Base-by-base conservation (phyloP, 2,888 invertebrate species). In the Tinea trinotella region DNA sequence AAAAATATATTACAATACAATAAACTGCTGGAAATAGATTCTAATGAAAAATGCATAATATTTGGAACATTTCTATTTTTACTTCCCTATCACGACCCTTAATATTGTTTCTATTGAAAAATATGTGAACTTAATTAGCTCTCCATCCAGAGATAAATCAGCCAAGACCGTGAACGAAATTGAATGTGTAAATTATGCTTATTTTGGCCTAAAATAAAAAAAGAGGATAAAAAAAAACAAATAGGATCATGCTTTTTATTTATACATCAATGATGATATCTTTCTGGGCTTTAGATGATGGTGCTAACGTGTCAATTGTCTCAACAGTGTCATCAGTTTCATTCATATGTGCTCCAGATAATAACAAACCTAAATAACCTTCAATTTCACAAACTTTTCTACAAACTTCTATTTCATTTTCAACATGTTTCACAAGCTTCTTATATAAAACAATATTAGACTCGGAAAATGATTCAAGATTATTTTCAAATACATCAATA, bases 401-500 rank as follows among this genome's bases (percentile, higher is more conserved):
- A 55, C 90, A 90, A n/a, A 93, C 76, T 34, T 89, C 79, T 56
- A 90, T 88, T 79, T 96, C 96, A 57, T 88, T 87, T 59, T 88
- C 80, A 17, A 96, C 75, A 57, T 89, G 82, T 50, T 88, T 76
- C 34, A 87, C 79, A 2, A 97, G 79, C 7, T 87, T 74, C 54
- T 85, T 80, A 61, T 95, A 89, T 57, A 90, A 74, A 58, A 87
- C 80, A 46, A 90, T 84, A 36, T 92, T 82, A 56, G 89, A 84
- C 13, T 90, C 88, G 18, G 90, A 89, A 62, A 91, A 87, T 59
- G 87, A 74, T 59, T 89, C 86, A n/a, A 92, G 73, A 62, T 83
- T 85, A 55, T 88, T 88, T 62, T 91, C 92, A 70, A 91, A 93
- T 1, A 92, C 88, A 79, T 94, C 94, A 57, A 96, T 72, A 56